Evolutionary conservation across 2,797 vertebrate genomes (phyloP).

Genomic region (Megaceryle alcyon): DNA sequence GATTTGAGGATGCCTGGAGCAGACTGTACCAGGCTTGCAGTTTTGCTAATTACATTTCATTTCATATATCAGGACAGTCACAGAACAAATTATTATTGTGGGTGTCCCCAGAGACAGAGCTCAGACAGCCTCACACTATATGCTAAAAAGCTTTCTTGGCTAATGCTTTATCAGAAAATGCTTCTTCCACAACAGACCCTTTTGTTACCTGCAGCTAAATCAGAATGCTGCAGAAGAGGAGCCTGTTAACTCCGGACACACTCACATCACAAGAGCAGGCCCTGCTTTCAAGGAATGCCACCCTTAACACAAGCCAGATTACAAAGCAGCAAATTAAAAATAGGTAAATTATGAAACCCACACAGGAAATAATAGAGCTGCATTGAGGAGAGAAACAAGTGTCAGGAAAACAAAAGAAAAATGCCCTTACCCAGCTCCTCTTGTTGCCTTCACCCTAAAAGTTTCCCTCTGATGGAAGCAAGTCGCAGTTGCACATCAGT

Average conservation of each 20-base stretch:
- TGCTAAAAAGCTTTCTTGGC: not conserved
- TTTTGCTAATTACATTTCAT: not conserved
- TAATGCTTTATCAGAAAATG: not conserved
- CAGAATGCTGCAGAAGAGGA: not conserved
- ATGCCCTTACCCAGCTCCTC: not conserved
- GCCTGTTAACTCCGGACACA: not conserved
- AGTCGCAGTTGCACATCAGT: fast-evolving
- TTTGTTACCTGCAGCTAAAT: not conserved
- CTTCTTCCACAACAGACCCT: not conserved
- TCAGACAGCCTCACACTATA: not conserved
- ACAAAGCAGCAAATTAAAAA: not conserved
- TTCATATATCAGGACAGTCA: not conserved
- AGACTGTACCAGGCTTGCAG: not conserved
- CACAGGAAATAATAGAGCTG: not conserved
- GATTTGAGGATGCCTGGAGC: not conserved
- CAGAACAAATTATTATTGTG: not conserved
- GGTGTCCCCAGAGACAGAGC: not conserved
- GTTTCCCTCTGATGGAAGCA: not conserved
- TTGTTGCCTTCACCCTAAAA: not conserved
- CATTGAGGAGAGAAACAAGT: not conserved
- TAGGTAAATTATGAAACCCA: not conserved
- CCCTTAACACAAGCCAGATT: not conserved
- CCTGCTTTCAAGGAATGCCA: not conserved
- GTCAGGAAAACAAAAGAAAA: not conserved
- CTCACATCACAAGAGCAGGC: fast-evolving